Evolutionary conservation across 2,113 vertebrate genomes (phyloP).

Genomic region (Heptranchias perlo): DNA sequence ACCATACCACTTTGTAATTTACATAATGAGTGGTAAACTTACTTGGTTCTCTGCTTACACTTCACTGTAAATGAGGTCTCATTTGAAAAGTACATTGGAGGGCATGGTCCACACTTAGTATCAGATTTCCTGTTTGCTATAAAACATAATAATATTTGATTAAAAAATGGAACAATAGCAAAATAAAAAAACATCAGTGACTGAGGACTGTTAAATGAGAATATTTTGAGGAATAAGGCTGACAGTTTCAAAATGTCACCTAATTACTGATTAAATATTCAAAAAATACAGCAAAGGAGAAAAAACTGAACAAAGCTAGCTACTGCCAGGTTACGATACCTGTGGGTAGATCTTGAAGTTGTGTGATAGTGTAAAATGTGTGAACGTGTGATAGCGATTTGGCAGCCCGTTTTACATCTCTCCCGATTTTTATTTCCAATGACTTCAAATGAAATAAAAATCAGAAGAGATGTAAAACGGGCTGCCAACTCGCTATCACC

Average conservation of each 20-base stretch:
- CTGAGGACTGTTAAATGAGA: neutral
- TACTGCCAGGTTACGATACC: neutral
- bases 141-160: neutral
- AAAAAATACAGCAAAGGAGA: neutral
- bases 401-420: neutral
- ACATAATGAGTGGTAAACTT: neutral
- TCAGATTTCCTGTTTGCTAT: conserved; percentile 20
- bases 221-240: too few relatives aligned
- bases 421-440: neutral
- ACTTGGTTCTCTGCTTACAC: neutral
- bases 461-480: too few relatives aligned
- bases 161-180: neutral
- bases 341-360: too few relatives aligned
- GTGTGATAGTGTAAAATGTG: too few relatives aligned
- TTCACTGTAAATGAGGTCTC: neutral
- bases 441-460: too few relatives aligned
- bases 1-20: neutral
- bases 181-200: neutral
- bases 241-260: neutral
- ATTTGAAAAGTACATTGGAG: conserved; percentile 6
- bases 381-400: neutral
- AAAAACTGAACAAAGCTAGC: too few relatives aligned
- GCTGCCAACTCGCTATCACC: too few relatives aligned
- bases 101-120: neutral
- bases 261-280: neutral